A percentile compares a stretch with the other conserved stretches of the same genome.
phyloP scores from a whole-genome alignment of 2,888 invertebrate genomes.

The Perizoma flavofasciatum region DNA sequence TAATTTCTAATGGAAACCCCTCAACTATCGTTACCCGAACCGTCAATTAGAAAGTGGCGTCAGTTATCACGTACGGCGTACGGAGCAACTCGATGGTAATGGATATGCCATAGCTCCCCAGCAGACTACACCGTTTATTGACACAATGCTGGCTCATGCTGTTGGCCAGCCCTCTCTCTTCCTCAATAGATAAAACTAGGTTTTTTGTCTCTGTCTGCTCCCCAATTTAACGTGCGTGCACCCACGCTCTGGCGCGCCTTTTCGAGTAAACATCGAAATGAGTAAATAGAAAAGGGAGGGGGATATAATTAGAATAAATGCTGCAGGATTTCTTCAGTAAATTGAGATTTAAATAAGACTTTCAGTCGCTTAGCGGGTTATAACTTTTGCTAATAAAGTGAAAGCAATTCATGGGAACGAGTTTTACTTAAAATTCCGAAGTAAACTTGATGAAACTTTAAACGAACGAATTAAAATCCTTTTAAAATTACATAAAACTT shows the following conservation, averaged over 20 bases:
- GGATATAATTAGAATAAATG: conserved; percentile 81
- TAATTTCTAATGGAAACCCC: conserved; percentile 28
- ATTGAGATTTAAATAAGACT: conserved; percentile 38
- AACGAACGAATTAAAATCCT: conserved; percentile 18
- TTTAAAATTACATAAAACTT: conserved; percentile 10
- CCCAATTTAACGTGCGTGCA: conserved; percentile 75
- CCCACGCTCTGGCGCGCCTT: conserved; percentile 79
- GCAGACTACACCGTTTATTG: conserved; percentile 66
- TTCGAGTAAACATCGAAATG: conserved; percentile 79
- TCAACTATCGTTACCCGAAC: conserved; percentile 44
- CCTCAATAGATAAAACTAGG: conserved; percentile 56
- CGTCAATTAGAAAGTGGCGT: conserved; percentile 69
- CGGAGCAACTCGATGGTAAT: conserved; percentile 58
- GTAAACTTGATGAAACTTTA: conserved; percentile 15
- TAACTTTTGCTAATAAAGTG: conserved; percentile 22
- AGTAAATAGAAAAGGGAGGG: conserved; percentile 78
- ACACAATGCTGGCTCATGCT: conserved; percentile 55
- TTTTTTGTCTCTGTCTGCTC: conserved; percentile 74
- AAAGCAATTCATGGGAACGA: conserved; percentile 9
- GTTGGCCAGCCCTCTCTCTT: conserved; percentile 60
- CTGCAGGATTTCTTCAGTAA: conserved; percentile 56
- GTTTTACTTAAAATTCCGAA: conserved; percentile 8
- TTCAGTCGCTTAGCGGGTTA: conserved; percentile 14
- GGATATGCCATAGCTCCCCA: conserved; percentile 66
- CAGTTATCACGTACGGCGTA: conserved; percentile 55